Conservation (phyloP, 2,113 vertebrate genomes). For the Rhagologus leucostigma region DNA sequence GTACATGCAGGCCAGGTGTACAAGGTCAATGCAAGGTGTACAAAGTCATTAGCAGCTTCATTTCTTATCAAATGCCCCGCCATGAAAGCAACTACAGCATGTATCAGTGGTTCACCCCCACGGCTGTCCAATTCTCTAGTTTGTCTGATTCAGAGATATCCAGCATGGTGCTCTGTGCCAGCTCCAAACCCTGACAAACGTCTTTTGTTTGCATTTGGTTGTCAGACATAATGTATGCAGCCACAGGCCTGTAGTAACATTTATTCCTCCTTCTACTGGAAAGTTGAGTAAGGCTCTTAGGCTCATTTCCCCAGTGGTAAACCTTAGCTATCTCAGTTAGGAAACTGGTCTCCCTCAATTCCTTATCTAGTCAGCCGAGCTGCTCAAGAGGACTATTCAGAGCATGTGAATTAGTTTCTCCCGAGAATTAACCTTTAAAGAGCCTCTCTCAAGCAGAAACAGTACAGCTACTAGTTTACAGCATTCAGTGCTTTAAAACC, state of each 20-base stretch:
- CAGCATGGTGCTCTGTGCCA: background rate
- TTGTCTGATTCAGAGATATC: background rate
- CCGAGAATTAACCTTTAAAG: background rate
- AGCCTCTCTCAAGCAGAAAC: background rate
- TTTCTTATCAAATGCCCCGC: background rate
- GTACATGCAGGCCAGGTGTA: background rate
- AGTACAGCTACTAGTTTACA: background rate
- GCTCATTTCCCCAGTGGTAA: constrained; percentile 31
- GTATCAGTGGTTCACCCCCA: background rate
- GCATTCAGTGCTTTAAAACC: background rate
- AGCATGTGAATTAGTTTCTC: background rate
- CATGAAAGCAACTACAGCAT: background rate
- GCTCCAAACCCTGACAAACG: background rate
- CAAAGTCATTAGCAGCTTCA: background rate
- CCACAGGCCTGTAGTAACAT: background rate
- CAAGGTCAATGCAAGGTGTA: background rate
- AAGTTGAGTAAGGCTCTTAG: constrained; percentile 9
- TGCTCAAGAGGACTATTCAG: background rate
- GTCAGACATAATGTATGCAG: background rate
- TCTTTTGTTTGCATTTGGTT: background rate
- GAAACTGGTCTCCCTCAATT: constrained; percentile 20
- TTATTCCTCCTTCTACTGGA: background rate
- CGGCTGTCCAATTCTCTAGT: background rate
- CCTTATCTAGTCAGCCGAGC: constrained; percentile 12
- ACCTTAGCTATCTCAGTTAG: background rate